Conservation (phyloP, 2,888 invertebrate species). For the Limnephilus rhombicus region DNA sequence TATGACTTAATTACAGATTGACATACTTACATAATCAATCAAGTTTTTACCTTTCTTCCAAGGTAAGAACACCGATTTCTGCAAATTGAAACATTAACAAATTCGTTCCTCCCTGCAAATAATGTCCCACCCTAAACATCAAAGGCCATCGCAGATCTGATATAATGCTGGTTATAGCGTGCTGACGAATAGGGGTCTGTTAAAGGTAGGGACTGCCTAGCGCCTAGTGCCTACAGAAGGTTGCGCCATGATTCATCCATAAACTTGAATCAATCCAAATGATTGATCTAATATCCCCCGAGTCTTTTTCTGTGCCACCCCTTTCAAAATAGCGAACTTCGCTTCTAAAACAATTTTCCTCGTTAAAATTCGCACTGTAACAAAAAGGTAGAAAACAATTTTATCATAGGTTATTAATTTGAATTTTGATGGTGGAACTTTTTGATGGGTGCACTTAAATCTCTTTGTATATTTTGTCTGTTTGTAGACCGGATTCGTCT, state of each 20-base stretch:
- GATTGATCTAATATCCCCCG: constrained; percentile 13
- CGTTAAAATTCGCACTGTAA: background rate
- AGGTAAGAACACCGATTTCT: background rate
- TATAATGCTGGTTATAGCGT: background rate
- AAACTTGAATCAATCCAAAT: constrained; percentile 19
- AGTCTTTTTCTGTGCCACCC: constrained; percentile 9
- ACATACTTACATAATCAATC: background rate
- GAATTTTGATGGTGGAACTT: background rate
- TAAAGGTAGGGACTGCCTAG: background rate
- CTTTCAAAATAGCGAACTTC: background rate
- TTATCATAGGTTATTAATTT: background rate
- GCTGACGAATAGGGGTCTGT: background rate
- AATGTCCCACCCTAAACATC: background rate
- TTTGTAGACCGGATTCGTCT: background rate
- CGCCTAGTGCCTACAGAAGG: background rate
- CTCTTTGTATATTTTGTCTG: background rate
- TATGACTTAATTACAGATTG: background rate
- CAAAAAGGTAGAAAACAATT: background rate
- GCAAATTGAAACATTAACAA: background rate
- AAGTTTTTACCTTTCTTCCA: background rate
- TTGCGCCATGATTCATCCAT: background rate
- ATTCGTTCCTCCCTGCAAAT: background rate
- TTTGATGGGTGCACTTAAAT: background rate
- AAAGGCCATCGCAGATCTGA: background rate
- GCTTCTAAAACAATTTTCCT: background rate